Evolutionary conservation across 35 echinoderm and acorn worm species (phyloP).

Genomic region (Anneissia japonica): DNA sequence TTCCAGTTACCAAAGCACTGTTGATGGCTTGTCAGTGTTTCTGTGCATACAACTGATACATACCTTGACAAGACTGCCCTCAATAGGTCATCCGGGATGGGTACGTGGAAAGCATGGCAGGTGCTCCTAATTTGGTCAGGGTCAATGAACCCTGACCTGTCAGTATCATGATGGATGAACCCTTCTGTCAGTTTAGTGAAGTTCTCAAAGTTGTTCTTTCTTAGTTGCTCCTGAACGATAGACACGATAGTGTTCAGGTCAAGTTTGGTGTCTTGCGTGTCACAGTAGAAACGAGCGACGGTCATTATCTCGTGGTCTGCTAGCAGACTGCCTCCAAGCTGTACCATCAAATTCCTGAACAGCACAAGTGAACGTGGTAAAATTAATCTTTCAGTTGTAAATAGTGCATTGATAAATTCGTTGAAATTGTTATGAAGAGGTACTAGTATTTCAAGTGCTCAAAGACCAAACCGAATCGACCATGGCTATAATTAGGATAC

Average conservation of each 20-base stretch:
- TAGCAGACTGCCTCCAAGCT: conserved; percentile 64
- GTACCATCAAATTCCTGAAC: conserved; percentile 61
- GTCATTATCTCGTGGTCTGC: conserved; percentile 95
- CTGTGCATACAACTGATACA: neutral
- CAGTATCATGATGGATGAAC: conserved; percentile 75
- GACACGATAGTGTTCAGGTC: conserved; percentile 67
- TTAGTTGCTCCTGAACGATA: conserved; percentile 84
- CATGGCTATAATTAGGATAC: too few relatives aligned
- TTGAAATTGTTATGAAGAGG: too few relatives aligned
- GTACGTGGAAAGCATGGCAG: conserved; percentile 88
- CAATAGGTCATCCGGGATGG: conserved; percentile 70
- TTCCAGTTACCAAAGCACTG: too few relatives aligned
- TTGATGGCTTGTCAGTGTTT: neutral
- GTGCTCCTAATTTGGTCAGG: conserved; percentile 72
- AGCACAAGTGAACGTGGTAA: too few relatives aligned
- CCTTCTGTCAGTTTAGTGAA: conserved; percentile 77
- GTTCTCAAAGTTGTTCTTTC: conserved; percentile 91
- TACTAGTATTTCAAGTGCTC: too few relatives aligned
- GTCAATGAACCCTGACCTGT: conserved; percentile 81
- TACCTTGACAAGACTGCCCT: conserved; percentile 72
- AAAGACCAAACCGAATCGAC: too few relatives aligned
- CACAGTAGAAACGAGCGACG: conserved; percentile 73
- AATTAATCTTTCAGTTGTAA: too few relatives aligned
- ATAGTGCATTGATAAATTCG: too few relatives aligned
- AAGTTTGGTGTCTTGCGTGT: conserved; percentile 79